Evolutionary conservation across 92 coral and sea anemone genomes (phyloP).

Genomic region (Heteractis magnifica): DNA sequence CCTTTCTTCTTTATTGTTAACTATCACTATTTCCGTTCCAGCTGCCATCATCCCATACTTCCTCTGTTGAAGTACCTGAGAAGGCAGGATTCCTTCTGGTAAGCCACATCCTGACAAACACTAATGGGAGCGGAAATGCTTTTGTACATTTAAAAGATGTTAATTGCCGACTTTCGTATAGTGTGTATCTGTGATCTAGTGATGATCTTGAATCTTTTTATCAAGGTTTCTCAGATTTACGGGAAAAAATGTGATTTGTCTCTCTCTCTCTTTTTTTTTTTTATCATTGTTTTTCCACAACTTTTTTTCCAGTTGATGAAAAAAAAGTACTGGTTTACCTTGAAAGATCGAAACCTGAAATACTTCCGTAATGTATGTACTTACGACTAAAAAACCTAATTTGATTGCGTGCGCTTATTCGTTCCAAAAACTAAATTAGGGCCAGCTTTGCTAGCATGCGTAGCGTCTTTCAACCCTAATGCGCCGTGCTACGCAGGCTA

Average conservation of each 20-base stretch:
- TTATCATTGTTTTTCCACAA: background rate
- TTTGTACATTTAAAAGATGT: too few species aligned
- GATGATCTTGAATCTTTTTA: too few species aligned
- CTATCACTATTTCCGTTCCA: background rate
- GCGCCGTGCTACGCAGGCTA: too few species aligned
- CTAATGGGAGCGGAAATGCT: background rate
- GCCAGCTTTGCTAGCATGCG: too few species aligned
- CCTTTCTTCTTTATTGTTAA: background rate
- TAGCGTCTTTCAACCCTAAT: too few species aligned
- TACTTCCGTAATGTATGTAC: constrained; percentile 82
- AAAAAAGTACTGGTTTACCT: constrained; percentile 71
- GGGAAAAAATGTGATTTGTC: background rate
- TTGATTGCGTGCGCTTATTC: too few species aligned
- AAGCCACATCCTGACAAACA: background rate
- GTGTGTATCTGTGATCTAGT: too few species aligned
- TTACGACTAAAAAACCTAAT: background rate
- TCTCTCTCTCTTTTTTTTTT: background rate
- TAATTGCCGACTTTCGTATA: too few species aligned
- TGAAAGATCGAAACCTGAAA: constrained; percentile 80
- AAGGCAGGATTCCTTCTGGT: constrained; percentile 70
- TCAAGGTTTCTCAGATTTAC: too few species aligned
- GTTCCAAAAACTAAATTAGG: too few species aligned
- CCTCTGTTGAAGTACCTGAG: constrained; percentile 53
- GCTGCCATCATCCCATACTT: background rate
- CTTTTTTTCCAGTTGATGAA: constrained; percentile 61